Evolutionary conservation across 2,113 vertebrate species (phyloP), one percentile per base, ranked within the genome.

Genomic region (Bothrops jararaca): DNA sequence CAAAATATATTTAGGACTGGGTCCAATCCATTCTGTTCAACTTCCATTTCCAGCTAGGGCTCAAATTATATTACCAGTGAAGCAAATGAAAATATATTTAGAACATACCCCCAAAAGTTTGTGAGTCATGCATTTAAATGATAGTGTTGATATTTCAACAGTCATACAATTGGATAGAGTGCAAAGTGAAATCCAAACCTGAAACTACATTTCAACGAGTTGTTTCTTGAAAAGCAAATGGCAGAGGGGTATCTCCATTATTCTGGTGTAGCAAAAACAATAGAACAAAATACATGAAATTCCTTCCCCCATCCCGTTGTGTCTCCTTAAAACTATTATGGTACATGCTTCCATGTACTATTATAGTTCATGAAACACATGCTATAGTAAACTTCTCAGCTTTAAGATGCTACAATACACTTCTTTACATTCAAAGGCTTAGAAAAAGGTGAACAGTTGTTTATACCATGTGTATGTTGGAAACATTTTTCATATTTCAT

Each of bases 141-240:
- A 0, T 86, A 94, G 89, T 96, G 39, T 89, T 92, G 56, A 45
- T 74, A 94, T 89, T 94, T 91, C 89, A 15, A 94, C 85, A 39
- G 24, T 23, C n/a, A 89, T 26, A 54, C 58, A 89, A 34, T 15
- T 13, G 54, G 88, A 58, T 92, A 94, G 45, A 85, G 91, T 91
- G 85, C 64, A 29, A 90, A 89, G 23, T 92, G 93, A 91, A 53
- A 91, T 89, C 56, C 20, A 92, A 5, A 86, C 87, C 91, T 50
- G 53, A 89, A 95, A 89, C 7, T 10, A 1, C 42, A 0, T 20
- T 88, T 57, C 34, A 39, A 56, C 29, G 64, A 39, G 86, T 54
- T 88, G 1, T 4, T 94, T 52, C 92, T 86, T 95, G 39, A 89
- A 89, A 60, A 42, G 23, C 54, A 48, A 56, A 48, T 60, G 23